Percentiles rank a stretch among this genome's conserved stretches.
Conservation (phyloP, 2,113 vertebrate genomes). For the Arizona elegans region DNA sequence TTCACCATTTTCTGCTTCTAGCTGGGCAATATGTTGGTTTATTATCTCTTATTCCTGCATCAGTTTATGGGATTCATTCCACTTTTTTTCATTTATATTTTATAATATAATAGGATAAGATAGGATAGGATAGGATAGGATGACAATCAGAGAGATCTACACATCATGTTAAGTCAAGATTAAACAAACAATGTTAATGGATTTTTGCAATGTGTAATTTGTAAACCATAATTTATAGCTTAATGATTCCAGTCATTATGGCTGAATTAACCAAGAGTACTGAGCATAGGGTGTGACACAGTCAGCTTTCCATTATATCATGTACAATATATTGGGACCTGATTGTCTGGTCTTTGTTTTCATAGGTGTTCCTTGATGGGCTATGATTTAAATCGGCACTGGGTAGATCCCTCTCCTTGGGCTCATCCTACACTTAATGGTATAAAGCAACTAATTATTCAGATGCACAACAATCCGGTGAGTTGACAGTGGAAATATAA, state of each 20-base stretch:
- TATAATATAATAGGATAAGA: conserved; percentile 4
- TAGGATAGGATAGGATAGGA: conserved; percentile 37
- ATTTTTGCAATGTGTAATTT: neutral
- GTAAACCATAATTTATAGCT: neutral
- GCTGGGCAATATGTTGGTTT: neutral
- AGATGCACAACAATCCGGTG: conserved; percentile 93
- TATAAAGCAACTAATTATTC: conserved; percentile 91
- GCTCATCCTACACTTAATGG: conserved; percentile 93
- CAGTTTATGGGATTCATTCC: conserved; percentile 3
- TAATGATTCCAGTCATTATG: neutral
- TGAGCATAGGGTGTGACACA: neutral
- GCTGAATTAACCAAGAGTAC: neutral
- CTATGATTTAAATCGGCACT: conserved; percentile 95
- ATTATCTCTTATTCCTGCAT: conserved; percentile 24
- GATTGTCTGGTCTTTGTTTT: conserved; percentile 18
- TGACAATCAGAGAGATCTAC: conserved; percentile 17
- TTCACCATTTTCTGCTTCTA: neutral
- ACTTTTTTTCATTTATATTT: neutral
- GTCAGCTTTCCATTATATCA: neutral
- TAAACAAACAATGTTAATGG: neutral
- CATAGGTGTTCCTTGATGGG: conserved; percentile 95
- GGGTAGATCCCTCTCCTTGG: conserved; percentile 95
- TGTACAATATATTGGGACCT: neutral
- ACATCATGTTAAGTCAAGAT: neutral
- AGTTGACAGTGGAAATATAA: conserved; percentile 61